Conservation (phyloP, 2,113 vertebrate genomes). For the Oxyura jamaicensis region DNA sequence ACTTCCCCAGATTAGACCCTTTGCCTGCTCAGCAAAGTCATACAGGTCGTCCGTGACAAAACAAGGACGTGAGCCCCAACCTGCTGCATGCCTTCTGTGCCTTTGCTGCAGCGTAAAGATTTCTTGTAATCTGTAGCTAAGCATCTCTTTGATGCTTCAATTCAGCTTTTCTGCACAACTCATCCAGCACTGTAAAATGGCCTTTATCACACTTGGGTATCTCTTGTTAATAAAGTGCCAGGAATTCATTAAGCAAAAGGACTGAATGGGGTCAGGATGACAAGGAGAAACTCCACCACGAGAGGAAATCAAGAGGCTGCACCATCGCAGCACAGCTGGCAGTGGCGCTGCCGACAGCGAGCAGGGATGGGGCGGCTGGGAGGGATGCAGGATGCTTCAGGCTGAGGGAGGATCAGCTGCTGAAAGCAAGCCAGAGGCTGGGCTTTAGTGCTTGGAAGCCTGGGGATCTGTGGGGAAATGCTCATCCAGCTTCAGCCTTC, state of each 20-base stretch:
- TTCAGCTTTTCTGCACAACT: neutral
- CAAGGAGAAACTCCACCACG: slow-evolving; percentile 24
- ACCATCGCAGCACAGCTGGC: neutral
- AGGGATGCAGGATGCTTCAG: neutral
- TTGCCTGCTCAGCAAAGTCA: neutral
- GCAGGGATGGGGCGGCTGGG: accelerated
- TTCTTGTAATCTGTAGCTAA: neutral
- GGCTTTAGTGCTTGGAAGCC: neutral
- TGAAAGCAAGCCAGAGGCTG: neutral
- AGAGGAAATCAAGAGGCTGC: slow-evolving; percentile 12
- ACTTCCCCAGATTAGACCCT: neutral
- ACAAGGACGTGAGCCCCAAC: neutral
- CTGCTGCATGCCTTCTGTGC: neutral
- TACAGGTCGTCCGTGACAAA: neutral
- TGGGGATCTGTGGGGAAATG: neutral
- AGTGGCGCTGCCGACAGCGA: neutral
- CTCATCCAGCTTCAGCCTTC: neutral
- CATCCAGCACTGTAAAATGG: neutral
- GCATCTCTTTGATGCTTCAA: neutral
- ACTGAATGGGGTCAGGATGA: slow-evolving; percentile 6
- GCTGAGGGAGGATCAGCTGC: neutral
- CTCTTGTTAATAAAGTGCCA: slow-evolving; percentile 38
- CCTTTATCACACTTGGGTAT: slow-evolving; percentile 34
- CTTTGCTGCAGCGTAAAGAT: neutral
- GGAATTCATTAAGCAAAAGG: slow-evolving; percentile 34